phyloP scores from a whole-genome alignment of 2,113 vertebrate genomes.

The Haemorhous mexicanus region DNA sequence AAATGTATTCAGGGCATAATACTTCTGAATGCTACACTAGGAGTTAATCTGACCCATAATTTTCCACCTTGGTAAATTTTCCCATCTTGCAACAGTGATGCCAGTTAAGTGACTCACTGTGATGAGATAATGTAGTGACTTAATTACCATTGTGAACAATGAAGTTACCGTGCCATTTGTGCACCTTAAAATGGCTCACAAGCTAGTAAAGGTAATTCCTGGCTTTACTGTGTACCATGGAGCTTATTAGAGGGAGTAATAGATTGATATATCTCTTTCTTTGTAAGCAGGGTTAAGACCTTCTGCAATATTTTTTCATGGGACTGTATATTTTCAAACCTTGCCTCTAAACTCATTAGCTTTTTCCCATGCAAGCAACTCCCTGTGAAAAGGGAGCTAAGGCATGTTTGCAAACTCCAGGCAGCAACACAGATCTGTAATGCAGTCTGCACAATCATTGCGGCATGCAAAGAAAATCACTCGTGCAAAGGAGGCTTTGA shows the following conservation, averaged over 20 bases:
- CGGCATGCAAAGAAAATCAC: conserved; percentile 24
- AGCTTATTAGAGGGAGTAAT: conserved; percentile 4
- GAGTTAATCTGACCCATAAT: conserved; percentile 67
- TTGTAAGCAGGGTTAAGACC: not conserved
- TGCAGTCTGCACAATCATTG: not conserved
- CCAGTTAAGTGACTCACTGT: conserved; percentile 63
- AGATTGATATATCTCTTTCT: not conserved
- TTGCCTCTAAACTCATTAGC: conserved; percentile 2
- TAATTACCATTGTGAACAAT: conserved; percentile 63
- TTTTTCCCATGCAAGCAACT: not conserved
- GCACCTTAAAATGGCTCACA: conserved; percentile 36
- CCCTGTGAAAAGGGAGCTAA: conserved; percentile 15
- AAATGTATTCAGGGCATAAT: conserved; percentile 65
- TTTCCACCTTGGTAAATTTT: conserved; percentile 67
- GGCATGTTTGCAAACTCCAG: conserved; percentile 44
- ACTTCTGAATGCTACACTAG: conserved; percentile 48
- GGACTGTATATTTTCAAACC: not conserved
- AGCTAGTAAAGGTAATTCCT: conserved; percentile 34
- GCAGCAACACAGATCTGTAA: conserved; percentile 2
- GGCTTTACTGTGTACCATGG: not conserved
- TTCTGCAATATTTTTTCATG: conserved; percentile 1
- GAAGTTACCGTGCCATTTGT: conserved; percentile 51
- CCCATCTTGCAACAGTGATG: conserved; percentile 60
- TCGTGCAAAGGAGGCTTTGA: conserved; percentile 33
- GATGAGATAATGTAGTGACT: conserved; percentile 66